Evolutionary conservation across 2,888 invertebrate genomes (phyloP), one percentile per base, ranked within the genome.

Genomic region (Argyra leucocephala): DNA sequence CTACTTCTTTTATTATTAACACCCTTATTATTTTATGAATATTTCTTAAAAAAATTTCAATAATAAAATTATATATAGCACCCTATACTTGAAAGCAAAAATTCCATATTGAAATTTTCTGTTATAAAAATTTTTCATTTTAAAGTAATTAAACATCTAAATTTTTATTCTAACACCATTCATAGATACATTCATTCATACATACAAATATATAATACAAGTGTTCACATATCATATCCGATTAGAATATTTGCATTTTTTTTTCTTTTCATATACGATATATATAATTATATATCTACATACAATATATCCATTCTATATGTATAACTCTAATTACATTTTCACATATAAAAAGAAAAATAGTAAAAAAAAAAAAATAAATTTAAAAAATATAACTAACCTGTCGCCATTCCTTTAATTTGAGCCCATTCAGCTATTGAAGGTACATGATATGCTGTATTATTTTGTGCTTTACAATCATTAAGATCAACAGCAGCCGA

Each of bases 391-490:
- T 61, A 24, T 6, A 57, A 61, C 72, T 62, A 68, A 82, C 83
- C 85, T 21, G 87, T 87, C 21, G 81, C 81, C 76, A 86, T 86
- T 4, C 85, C 85, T 58, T 82, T 83, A 9, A 75, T 77, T 75
- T 90, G 90, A 0, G 90, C 89, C 86, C 88, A 88, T 63, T 84
- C 83, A 37, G 88, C 83, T 23, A 91, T 83, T 0, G 89, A 89
- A 12, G 82, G 76, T 0, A 90, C 86, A 26, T 86, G 85, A 71
- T 87, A 83, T 1, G 76, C 75, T 0, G 79, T 79, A 61, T 85
- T 80, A 57, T 81, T 81, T 74, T 87, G 86, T 0, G 83, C 84
- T 2, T 79, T 74, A 74, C 91, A 92, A 74, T 90, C 86, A 2
- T 85, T 84, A 3, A 84, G 78, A 63, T 78, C 79, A 0, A 89